These are phyloP conservation scores for Drosophila niveifrons DNA, from an alignment of 2,888 invertebrate species.

Conservation along the genomic window DNA sequence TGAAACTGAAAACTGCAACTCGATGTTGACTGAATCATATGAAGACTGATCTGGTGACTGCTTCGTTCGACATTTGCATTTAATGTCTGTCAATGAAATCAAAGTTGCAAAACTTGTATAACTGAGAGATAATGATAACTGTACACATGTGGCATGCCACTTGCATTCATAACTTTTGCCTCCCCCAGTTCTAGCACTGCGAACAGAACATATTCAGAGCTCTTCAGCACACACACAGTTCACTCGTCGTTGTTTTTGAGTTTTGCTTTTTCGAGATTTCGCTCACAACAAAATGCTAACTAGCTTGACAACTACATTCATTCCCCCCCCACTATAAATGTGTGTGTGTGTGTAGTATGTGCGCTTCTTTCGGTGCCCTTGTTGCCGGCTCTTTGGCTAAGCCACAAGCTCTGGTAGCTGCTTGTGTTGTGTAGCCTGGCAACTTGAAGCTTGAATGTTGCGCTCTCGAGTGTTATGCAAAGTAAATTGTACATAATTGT, in stretches of 20 bases:
- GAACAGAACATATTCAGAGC: constrained; percentile 21
- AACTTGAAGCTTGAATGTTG: constrained; percentile 44
- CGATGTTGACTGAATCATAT: constrained; percentile 3
- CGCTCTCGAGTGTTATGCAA: constrained; percentile 75
- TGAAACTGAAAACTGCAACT: not conserved
- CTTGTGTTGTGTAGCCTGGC: constrained; percentile 29
- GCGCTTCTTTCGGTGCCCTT: not conserved
- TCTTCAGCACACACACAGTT: constrained; percentile 23
- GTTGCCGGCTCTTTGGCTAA: constrained; percentile 2
- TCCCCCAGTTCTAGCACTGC: not conserved
- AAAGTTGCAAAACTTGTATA: constrained; percentile 16
- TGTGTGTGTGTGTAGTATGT: not conserved
- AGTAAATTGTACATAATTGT: constrained; percentile 79
- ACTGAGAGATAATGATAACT: constrained; percentile 29
- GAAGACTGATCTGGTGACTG: not conserved
- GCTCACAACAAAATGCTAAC: constrained; percentile 58
- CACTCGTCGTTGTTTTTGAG: constrained; percentile 2
- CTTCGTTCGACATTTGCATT: not conserved
- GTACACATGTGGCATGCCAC: constrained; percentile 2
- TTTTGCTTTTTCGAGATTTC: constrained; percentile 22
- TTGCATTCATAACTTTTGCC: constrained; percentile 24
- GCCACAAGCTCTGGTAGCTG: constrained; percentile 29
- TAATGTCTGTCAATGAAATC: constrained; percentile 16
- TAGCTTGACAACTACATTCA: constrained; percentile 36
- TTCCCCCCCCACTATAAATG: not conserved